phyloP scores from a whole-genome alignment of 2,113 vertebrate species.

The Coturnix japonica region DNA sequence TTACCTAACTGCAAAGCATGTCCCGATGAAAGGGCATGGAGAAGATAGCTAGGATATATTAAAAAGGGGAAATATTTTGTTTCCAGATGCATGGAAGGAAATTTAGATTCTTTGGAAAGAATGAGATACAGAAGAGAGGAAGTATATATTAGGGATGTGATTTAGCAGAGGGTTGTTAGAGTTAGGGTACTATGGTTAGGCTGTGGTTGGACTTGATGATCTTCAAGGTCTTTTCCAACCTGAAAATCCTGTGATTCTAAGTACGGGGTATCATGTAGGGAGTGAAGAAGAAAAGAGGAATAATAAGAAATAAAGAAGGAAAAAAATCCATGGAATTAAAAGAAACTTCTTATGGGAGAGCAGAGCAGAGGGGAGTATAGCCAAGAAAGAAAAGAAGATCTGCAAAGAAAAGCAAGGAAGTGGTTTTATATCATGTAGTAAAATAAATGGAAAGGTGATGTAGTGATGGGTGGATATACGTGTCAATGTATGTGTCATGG shows the following conservation, averaged over 20 bases:
- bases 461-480: neutral
- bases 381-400: neutral
- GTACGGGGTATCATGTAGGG: neutral
- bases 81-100: neutral
- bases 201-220: no score
- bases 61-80: neutral
- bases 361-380: neutral
- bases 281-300: neutral
- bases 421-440: neutral
- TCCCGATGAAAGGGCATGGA: neutral
- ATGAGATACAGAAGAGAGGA: neutral
- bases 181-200: no score
- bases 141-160: neutral
- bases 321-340: neutral
- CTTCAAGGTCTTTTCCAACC: no score
- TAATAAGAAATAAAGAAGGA: neutral
- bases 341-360: neutral
- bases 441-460: neutral
- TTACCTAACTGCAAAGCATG: neutral
- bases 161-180: no score
- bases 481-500: neutral
- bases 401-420: neutral
- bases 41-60: neutral
- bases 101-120: neutral
- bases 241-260: no score